Percentiles rank a stretch among this genome's conserved stretches.
These are phyloP conservation scores for Temnopleurus reevesii DNA, from an alignment of 53 echinoderm and acorn worm genomes.

Conservation along the genomic window DNA sequence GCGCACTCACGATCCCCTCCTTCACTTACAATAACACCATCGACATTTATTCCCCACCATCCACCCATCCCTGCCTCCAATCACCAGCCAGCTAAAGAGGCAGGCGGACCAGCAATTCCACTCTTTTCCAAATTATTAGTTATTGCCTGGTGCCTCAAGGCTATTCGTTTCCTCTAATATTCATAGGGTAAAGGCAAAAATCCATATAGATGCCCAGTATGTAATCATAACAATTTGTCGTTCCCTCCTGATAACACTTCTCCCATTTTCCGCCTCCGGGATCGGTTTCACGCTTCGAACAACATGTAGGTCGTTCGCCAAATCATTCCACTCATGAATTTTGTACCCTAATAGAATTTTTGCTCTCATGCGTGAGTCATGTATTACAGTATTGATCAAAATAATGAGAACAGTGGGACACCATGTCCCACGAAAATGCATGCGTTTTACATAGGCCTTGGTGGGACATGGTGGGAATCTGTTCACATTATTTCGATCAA, in stretches of 20 bases:
- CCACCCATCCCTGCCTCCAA: not conserved
- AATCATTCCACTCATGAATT: not conserved
- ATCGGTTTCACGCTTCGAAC: not conserved
- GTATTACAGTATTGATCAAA: no score
- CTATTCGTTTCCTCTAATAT: constrained; percentile 25
- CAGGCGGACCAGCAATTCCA: not conserved
- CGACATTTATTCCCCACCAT: not conserved
- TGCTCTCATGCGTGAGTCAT: no score
- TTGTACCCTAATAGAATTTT: not conserved
- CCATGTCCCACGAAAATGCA: no score
- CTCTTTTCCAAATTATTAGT: constrained; percentile 7
- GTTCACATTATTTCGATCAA: no score
- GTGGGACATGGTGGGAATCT: no score
- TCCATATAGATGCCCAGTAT: constrained; percentile 30
- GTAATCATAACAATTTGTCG: constrained; percentile 42
- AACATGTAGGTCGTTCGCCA: not conserved
- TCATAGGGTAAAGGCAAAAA: constrained; percentile 17
- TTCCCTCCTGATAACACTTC: not conserved
- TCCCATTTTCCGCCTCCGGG: not conserved
- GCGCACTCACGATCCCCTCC: constrained; percentile 38
- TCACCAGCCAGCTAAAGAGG: not conserved
- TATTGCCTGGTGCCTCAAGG: constrained; percentile 28
- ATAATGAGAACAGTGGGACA: no score
- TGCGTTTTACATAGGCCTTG: no score
- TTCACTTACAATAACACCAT: constrained; percentile 33